A percentile compares a stretch with the other conserved stretches of the same genome.
Conservation (phyloP, 2,113 vertebrate genomes). For the Urocitellus parryii region DNA sequence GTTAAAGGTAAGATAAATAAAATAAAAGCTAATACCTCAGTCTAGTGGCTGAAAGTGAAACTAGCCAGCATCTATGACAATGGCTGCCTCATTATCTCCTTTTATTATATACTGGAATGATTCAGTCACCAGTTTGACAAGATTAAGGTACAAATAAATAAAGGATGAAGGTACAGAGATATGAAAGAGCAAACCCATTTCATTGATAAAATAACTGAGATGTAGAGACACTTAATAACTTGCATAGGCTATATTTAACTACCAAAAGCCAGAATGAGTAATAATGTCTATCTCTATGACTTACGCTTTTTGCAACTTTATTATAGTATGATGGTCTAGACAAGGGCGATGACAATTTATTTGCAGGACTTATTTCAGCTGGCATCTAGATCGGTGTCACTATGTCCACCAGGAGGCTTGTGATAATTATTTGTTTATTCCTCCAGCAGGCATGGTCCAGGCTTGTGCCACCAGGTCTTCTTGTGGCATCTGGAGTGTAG, state of each 20-base stretch:
- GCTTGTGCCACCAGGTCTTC: constrained; percentile 67
- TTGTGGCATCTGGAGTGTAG: constrained; percentile 14
- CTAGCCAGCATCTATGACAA: background rate
- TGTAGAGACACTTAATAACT: background rate
- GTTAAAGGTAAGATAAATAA: background rate
- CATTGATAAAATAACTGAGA: background rate
- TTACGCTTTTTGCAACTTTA: background rate
- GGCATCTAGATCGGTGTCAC: background rate
- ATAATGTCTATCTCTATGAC: background rate
- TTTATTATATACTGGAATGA: background rate
- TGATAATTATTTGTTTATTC: constrained; percentile 24
- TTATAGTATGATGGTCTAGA: background rate
- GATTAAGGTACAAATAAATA: background rate
- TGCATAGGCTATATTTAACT: no score
- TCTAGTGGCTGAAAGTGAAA: background rate
- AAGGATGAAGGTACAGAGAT: background rate
- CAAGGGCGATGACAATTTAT: background rate
- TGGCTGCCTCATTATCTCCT: background rate
- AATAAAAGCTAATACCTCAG: background rate
- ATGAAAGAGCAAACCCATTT: background rate
- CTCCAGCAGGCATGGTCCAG: constrained; percentile 62
- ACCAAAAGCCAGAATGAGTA: background rate
- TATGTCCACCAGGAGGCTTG: background rate
- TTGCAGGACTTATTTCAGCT: background rate
- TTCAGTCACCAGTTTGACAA: background rate